phyloP scores from a whole-genome alignment of 2,888 invertebrate species.

The Pasiphila rectangulata region DNA sequence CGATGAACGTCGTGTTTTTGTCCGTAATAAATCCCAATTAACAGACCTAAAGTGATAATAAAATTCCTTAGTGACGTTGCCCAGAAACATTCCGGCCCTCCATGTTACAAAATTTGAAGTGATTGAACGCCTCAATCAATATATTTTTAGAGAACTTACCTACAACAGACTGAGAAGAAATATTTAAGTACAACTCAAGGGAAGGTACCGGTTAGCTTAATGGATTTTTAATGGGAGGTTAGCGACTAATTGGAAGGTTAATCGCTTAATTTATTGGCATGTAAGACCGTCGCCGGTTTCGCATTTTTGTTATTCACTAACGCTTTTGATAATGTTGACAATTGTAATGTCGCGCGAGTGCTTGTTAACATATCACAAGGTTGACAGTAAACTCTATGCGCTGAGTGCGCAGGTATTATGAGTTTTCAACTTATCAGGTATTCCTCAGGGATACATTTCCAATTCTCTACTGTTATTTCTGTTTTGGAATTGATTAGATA shows the following conservation, averaged over 20 bases:
- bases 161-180: no score
- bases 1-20: neutral
- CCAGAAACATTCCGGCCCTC: constrained; percentile 31
- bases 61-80: constrained; percentile 29
- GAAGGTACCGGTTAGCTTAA: constrained; percentile 35
- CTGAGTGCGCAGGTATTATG: no score
- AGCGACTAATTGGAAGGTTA: constrained; percentile 19
- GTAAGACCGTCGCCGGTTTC: no score
- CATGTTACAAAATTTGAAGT: constrained; percentile 7
- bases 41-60: constrained; percentile 9
- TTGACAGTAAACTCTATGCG: no score
- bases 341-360: no score
- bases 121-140: constrained; percentile 22
- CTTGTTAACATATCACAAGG: no score
- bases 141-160: constrained; percentile 43
- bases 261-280: constrained; percentile 17
- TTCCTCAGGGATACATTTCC: no score
- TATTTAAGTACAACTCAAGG: no score
- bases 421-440: no score
- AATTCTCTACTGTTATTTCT: neutral
- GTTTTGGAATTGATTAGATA: no score
- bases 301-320: no score
- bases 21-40: neutral
- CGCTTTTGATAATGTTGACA: no score
- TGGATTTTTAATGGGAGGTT: constrained; percentile 39